Conservation (phyloP, 1,140 invertebrate species). For the Arion vulgaris region DNA sequence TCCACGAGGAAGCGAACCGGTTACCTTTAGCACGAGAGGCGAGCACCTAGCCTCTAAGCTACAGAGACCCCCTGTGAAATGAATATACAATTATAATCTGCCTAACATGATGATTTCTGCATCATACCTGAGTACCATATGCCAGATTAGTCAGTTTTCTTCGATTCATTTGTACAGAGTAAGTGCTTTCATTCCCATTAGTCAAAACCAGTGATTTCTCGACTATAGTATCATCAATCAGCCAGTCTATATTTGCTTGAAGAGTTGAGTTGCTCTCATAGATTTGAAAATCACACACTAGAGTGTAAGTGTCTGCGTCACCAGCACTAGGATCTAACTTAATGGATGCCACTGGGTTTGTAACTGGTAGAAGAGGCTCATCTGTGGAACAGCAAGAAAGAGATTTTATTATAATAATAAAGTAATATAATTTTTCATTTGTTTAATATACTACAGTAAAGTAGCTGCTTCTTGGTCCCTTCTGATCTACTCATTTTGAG, state of each 20-base stretch:
- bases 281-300: constrained; percentile 44
- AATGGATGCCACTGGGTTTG: constrained; percentile 45
- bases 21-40: too few species aligned
- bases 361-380: constrained; percentile 41
- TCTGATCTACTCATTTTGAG: too few species aligned
- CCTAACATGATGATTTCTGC: too few species aligned
- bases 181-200: constrained; percentile 10
- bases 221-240: constrained; percentile 47
- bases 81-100: too few species aligned
- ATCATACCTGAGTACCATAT: constrained; percentile 53
- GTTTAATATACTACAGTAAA: too few species aligned
- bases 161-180: constrained; percentile 42
- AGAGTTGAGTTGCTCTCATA: constrained; percentile 40
- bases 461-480: too few species aligned
- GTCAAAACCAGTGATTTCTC: constrained; percentile 6
- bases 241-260: constrained; percentile 47
- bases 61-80: too few species aligned
- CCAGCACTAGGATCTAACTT: constrained; percentile 13
- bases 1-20: too few species aligned
- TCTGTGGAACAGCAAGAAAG: neutral
- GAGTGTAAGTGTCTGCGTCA: constrained; percentile 39
- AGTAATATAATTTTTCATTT: too few species aligned
- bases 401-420: neutral
- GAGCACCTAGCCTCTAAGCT: too few species aligned
- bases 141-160: constrained; percentile 38